Base-by-base conservation (phyloP, 2,113 vertebrate genomes). In the Tursiops truncatus region DNA sequence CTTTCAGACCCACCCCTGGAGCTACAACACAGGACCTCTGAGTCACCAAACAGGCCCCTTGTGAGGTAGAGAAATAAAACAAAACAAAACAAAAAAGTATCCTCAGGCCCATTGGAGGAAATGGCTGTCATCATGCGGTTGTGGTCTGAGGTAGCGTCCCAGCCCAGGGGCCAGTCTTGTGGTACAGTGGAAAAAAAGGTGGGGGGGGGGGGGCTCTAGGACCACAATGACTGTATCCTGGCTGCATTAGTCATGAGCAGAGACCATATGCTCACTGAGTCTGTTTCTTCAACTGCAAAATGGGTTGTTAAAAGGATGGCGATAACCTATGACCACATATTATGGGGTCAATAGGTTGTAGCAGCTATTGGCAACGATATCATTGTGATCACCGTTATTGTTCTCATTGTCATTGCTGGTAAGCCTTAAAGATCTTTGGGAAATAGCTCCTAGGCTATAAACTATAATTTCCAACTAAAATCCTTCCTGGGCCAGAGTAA, bases 161-260 rank as follows among this genome's bases (percentile, higher is more conserved):
- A 62, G 44, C 62, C 56, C 50, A 53, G 50, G 63, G 6, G 74
- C 2, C 25, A 58, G 50, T 36, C 6, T 18, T 94, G 85, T 56
- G 60, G 77, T 73, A 18, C n/a, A 74, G 14, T 36, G 82, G 68
- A 14, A 23, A 50, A 67, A 67, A 67, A 41, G 25, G 12, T 23
- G 1, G 38, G 70, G 1, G 21, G 1, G 21, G 2, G 25, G 36
- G n/a, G 18, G 2, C 31, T 38, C 17, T 36, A 2, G 2, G 11
- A 14, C 36, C 25, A 31, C 23, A 53, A 5, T 11, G 53, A 26
- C 38, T 5, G 33, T 50, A 44, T 38, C 56, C 21, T 50, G 81
- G 62, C 67, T 65, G 90, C 76, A 13, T 25, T 15, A 21, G 20
- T 70, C 11, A 8, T 38, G 71, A 68, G 58, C 68, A 80, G 83